phyloP scores from a whole-genome alignment of 2,888 invertebrate genomes.

The Chesias legatella region DNA sequence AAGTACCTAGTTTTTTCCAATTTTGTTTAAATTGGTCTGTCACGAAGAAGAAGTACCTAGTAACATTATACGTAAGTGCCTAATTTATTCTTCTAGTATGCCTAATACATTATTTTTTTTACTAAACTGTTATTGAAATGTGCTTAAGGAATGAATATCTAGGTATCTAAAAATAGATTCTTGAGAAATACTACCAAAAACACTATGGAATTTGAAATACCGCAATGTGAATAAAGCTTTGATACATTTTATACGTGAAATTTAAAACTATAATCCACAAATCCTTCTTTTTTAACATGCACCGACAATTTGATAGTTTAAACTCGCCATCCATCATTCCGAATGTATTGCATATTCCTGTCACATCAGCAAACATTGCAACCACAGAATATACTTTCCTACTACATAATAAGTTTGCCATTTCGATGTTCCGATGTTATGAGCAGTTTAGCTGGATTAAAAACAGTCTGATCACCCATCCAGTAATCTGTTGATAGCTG shows the following conservation, averaged over 20 bases:
- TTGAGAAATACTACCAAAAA: not conserved
- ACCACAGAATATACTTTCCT: slow-evolving; percentile 15
- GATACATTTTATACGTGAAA: not conserved
- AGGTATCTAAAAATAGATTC: too few species aligned
- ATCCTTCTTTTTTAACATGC: slow-evolving; percentile 18
- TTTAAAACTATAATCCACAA: slow-evolving; percentile 8
- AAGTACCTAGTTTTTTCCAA: too few species aligned
- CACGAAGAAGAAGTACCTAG: too few species aligned
- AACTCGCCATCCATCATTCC: slow-evolving; percentile 32
- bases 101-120: too few species aligned
- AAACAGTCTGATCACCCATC: not conserved
- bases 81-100: too few species aligned
- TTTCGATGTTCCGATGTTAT: not conserved
- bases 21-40: too few species aligned
- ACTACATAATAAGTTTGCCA: too few species aligned
- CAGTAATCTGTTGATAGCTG: too few species aligned
- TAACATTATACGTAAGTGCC: too few species aligned
- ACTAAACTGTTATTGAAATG: too few species aligned
- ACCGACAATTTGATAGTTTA: slow-evolving; percentile 20
- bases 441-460: not conserved
- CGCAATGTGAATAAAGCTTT: too few species aligned
- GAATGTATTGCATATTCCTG: slow-evolving; percentile 32
- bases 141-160: too few species aligned
- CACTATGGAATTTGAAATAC: not conserved
- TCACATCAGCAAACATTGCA: slow-evolving; percentile 30